phyloP scores from a whole-genome alignment of 2,797 vertebrate genomes.

The Schizothorax lantsangensis region DNA sequence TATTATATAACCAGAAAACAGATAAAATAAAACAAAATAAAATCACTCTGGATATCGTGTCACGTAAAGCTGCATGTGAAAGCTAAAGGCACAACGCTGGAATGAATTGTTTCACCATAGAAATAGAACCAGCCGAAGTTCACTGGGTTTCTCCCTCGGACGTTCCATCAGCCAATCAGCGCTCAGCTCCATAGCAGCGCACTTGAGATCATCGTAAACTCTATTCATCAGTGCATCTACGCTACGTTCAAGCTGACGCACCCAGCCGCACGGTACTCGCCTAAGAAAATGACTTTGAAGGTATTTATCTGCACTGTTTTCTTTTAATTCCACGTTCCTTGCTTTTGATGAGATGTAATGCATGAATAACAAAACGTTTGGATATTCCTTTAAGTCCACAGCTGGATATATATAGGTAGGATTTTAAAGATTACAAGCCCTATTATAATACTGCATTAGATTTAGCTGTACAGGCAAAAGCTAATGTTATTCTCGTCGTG shows the following conservation, averaged over 20 bases:
- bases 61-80: background rate
- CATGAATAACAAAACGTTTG: background rate
- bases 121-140: background rate
- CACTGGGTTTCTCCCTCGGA: background rate
- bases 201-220: constrained; percentile 55
- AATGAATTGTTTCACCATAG: background rate
- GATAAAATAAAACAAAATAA: background rate
- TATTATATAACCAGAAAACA: background rate
- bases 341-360: background rate
- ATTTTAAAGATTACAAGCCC: background rate
- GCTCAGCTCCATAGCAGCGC: constrained; percentile 27
- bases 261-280: background rate
- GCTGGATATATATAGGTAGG: background rate
- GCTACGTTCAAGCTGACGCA: constrained; percentile 3
- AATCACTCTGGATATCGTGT: background rate
- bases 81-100: background rate
- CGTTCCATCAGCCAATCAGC: constrained; percentile 68
- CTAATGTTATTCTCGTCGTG: background rate
- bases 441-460: background rate
- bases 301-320: constrained; percentile 58
- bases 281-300: constrained; percentile 74
- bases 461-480: background rate
- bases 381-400: background rate
- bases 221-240: constrained; percentile 49
- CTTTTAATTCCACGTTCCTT: background rate